Evolutionary conservation across 2,888 invertebrate species (phyloP).

Genomic region (Meandrusa payeni): DNA sequence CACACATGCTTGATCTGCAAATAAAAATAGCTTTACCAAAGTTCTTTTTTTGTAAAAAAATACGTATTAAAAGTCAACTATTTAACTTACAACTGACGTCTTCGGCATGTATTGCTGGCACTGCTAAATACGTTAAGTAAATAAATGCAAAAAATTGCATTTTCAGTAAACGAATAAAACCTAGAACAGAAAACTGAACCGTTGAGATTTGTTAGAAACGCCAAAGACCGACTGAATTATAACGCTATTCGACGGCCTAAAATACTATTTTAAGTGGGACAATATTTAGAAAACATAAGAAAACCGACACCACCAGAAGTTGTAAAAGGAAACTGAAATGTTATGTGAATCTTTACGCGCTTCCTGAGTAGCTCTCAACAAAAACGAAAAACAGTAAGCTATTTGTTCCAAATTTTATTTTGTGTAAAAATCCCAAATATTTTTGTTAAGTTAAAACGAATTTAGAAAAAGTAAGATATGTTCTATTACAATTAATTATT

Average conservation of each 20-base stretch:
- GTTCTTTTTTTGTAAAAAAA: constrained; percentile 3
- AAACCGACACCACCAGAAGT: constrained; percentile 44
- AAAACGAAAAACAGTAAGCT: constrained; percentile 28
- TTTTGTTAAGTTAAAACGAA: background rate
- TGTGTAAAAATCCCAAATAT: background rate
- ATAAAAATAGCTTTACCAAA: constrained; percentile 19
- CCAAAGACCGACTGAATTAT: constrained; percentile 27
- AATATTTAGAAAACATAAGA: constrained; percentile 63
- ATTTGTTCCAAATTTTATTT: constrained; percentile 1
- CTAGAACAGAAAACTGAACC: constrained; percentile 28
- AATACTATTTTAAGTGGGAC: constrained; percentile 50
- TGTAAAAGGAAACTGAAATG: constrained; percentile 46
- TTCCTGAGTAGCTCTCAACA: constrained; percentile 48
- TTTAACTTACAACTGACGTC: constrained; percentile 69
- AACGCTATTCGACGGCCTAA: constrained; percentile 35
- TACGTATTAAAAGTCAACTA: constrained; percentile 2
- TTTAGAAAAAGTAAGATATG: background rate
- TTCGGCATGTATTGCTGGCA: constrained; percentile 51
- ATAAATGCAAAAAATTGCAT: constrained; percentile 50
- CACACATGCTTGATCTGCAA: constrained; percentile 71
- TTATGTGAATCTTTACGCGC: constrained; percentile 46
- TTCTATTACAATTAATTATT: background rate
- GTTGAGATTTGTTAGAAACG: constrained; percentile 21
- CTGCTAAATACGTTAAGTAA: constrained; percentile 43
- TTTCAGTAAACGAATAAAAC: constrained; percentile 29